A percentile compares a stretch with the other conserved stretches of the same genome.
Conservation (phyloP, 2,888 invertebrate genomes). For the Ecliptopera silaceata region DNA sequence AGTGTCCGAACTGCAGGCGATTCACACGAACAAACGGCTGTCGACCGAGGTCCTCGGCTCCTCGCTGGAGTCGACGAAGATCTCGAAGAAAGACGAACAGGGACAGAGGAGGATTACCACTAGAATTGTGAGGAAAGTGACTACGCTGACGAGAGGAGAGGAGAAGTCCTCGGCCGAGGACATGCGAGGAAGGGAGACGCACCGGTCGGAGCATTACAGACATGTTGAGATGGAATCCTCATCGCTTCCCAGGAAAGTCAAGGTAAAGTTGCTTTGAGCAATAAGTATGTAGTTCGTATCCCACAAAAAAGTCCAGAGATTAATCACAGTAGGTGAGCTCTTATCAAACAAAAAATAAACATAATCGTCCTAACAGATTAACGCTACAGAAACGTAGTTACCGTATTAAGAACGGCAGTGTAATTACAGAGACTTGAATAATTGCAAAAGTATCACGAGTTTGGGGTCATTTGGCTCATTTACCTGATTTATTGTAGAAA, state of each 20-base stretch:
- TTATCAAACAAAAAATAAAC: slow-evolving; percentile 27
- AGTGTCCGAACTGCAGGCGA: slow-evolving; percentile 86
- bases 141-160: slow-evolving; percentile 93
- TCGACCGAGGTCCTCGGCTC: slow-evolving; percentile 93
- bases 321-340: background rate
- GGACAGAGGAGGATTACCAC: slow-evolving; percentile 93
- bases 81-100: slow-evolving; percentile 89
- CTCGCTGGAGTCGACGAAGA: slow-evolving; percentile 92
- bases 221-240: slow-evolving; percentile 81
- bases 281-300: background rate
- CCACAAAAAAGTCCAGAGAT: background rate
- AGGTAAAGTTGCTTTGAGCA: no score
- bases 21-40: slow-evolving; percentile 91
- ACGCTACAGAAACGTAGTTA: slow-evolving; percentile 43
- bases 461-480: slow-evolving; percentile 26
- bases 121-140: slow-evolving; percentile 93
- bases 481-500: slow-evolving; percentile 23
- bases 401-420: slow-evolving; percentile 43
- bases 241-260: slow-evolving; percentile 87
- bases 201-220: slow-evolving; percentile 82
- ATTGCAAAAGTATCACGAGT: slow-evolving; percentile 38
- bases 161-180: slow-evolving; percentile 90
- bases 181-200: slow-evolving; percentile 83
- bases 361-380: slow-evolving; percentile 42
- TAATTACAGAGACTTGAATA: slow-evolving; percentile 49